Conservation (phyloP, 37 sponge, comb jelly and placozoan species). For the Oscarella lobularis region DNA sequence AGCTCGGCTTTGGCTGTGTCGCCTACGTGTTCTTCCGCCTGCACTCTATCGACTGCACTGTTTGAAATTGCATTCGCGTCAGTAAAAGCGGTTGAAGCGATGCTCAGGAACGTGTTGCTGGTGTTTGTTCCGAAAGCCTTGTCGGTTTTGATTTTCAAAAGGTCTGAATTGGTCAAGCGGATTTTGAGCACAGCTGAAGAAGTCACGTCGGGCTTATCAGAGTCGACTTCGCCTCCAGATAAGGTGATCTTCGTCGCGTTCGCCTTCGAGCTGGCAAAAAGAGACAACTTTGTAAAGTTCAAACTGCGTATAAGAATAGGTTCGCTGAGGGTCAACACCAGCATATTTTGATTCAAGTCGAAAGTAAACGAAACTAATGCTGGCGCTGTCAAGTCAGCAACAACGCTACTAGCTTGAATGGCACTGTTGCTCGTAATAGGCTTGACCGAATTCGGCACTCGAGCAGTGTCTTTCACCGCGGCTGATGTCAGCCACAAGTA, state of each 20-base stretch:
- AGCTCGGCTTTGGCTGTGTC: constrained; percentile 9
- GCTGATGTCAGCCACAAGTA: constrained; percentile 18
- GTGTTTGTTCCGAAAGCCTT: not conserved
- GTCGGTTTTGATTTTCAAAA: not conserved
- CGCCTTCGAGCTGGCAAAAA: constrained; percentile 1
- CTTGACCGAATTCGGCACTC: constrained; percentile 20
- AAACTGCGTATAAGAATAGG: constrained; percentile 50
- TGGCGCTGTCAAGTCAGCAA: constrained; percentile 41
- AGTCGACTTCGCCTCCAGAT: too few relatives aligned
- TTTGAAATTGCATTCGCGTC: not conserved
- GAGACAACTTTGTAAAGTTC: constrained; percentile 28
- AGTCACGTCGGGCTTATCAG: not conserved
- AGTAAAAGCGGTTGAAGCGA: not conserved
- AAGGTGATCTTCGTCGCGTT: not conserved
- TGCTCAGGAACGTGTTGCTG: not conserved
- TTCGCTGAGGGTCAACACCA: constrained; percentile 76
- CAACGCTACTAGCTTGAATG: constrained; percentile 25
- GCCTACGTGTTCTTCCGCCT: constrained; percentile 22
- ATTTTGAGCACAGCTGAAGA: not conserved
- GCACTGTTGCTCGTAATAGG: constrained; percentile 17
- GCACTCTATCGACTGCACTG: not conserved
- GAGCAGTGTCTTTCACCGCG: constrained; percentile 23
- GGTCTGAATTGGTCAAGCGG: not conserved
- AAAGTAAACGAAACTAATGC: constrained; percentile 26
- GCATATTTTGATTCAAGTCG: constrained; percentile 39